phyloP scores from a whole-genome alignment of 2,797 vertebrate genomes.

The Erpetoichthys calabaricus region DNA sequence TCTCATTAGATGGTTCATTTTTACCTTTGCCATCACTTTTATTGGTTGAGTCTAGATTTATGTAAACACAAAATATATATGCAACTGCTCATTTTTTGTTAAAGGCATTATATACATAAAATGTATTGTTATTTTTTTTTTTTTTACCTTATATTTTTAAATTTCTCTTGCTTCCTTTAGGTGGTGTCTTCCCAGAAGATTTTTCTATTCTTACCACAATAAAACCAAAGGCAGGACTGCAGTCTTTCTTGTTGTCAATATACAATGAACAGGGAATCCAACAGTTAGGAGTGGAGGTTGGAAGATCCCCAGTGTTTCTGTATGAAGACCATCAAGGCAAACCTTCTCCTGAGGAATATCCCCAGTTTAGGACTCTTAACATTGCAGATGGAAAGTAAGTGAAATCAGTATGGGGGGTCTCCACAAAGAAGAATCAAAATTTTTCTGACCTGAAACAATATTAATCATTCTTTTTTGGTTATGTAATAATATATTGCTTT shows the following conservation, averaged over 20 bases:
- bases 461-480: too few relatives aligned
- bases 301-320: constrained; percentile 84
- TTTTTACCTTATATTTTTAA: constrained; percentile 9
- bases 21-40: too few relatives aligned
- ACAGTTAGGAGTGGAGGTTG: constrained; percentile 85
- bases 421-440: too few relatives aligned
- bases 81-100: too few relatives aligned
- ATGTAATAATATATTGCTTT: too few relatives aligned
- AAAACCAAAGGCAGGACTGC: constrained; percentile 77
- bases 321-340: constrained; percentile 88
- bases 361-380: constrained; percentile 78
- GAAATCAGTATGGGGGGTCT: background rate
- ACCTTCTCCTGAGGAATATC: constrained; percentile 83
- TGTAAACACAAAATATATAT: too few relatives aligned
- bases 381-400: constrained; percentile 91
- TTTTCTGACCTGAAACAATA: too few relatives aligned
- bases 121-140: constrained; percentile 8
- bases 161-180: constrained; percentile 33
- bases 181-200: constrained; percentile 80
- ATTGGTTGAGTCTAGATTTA: too few relatives aligned
- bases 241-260: constrained; percentile 86
- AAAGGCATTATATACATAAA: background rate
- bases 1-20: too few relatives aligned
- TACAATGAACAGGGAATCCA: constrained; percentile 83
- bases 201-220: constrained; percentile 92